A percentile compares a stretch with the other conserved stretches of the same genome.
Conservation (phyloP, 2,888 invertebrate genomes). For the Pegoplata infirma region DNA sequence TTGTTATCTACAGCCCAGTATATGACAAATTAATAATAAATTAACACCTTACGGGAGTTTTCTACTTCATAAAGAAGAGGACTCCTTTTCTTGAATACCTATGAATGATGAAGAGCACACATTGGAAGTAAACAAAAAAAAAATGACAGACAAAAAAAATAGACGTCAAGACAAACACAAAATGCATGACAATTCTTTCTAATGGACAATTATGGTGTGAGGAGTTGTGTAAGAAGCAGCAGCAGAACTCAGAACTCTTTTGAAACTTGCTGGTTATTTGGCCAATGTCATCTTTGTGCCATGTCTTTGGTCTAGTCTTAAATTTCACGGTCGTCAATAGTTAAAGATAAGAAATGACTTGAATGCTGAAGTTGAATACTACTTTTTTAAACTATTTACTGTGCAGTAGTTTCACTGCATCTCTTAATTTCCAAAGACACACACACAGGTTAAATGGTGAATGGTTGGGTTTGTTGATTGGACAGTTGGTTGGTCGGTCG, state of each 20-base stretch:
- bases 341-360: conserved; percentile 46
- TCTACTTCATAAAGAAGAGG: neutral
- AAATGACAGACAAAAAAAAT: conserved; percentile 13
- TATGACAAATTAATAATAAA: conserved; percentile 64
- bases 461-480: neutral
- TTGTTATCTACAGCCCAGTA: conserved; percentile 22
- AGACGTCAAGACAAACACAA: conserved; percentile 30
- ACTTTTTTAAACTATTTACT: conserved; percentile 1
- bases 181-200: conserved; percentile 43
- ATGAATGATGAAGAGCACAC: neutral
- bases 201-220: conserved; percentile 28
- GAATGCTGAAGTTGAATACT: conserved; percentile 31
- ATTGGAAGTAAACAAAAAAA: neutral
- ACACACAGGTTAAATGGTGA: neutral
- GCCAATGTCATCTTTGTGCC: conserved; percentile 8
- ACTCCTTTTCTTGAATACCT: neutral
- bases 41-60: conserved; percentile 63
- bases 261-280: neutral
- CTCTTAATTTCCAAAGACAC: neutral
- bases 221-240: neutral
- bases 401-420: neutral
- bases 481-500: conserved; percentile 22
- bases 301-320: conserved; percentile 53
- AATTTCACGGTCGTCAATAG: conserved; percentile 61
- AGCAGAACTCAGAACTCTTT: too few relatives aligned